phyloP scores from a whole-genome alignment of 2,888 invertebrate species.

The Troilus luridus region DNA sequence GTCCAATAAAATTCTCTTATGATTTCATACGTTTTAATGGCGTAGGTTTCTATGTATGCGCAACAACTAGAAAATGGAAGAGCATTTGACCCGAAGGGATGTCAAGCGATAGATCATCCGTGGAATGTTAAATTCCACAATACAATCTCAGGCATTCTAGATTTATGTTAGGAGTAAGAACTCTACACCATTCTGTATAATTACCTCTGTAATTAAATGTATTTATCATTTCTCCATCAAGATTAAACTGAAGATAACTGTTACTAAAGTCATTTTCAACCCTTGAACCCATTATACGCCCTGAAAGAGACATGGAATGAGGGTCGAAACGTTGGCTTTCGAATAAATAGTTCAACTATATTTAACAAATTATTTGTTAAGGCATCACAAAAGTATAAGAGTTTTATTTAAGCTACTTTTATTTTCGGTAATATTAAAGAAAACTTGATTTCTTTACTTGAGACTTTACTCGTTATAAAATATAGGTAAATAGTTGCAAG shows the following conservation, averaged over 20 bases:
- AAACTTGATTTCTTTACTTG: too few species aligned
- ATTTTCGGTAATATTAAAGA: too few species aligned
- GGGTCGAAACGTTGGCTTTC: too few species aligned
- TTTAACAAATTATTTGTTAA: too few species aligned
- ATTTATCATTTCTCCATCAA: background rate
- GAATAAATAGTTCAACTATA: too few species aligned
- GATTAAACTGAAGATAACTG: background rate
- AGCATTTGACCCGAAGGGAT: background rate
- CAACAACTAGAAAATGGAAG: background rate
- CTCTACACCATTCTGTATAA: background rate
- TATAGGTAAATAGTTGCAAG: too few species aligned
- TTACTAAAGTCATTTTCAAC: too few species aligned
- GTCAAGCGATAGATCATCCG: background rate
- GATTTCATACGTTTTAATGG: background rate
- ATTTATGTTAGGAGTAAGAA: background rate
- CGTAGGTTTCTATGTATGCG: background rate
- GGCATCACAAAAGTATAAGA: too few species aligned
- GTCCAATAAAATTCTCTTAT: background rate
- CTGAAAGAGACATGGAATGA: too few species aligned
- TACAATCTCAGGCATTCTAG: background rate
- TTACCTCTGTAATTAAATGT: slow-evolving; percentile 3
- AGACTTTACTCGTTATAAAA: too few species aligned
- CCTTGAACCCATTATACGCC: too few species aligned
- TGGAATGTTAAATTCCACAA: background rate
- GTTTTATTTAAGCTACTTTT: too few species aligned